Evolutionary conservation across 2,113 vertebrate species (phyloP).

Genomic region (Podarcis cretensis): DNA sequence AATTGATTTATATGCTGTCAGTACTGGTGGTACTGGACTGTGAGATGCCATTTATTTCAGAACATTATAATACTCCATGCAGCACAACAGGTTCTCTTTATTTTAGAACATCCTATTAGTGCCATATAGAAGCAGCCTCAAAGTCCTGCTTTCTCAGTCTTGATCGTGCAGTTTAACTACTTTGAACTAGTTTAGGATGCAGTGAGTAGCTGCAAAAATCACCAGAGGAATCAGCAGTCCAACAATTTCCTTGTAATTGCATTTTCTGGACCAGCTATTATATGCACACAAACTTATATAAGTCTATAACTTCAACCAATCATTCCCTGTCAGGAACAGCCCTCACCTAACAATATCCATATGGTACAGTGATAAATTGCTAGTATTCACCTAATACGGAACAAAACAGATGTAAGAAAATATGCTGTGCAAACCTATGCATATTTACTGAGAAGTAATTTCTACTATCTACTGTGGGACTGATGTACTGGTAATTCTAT

Average conservation of each 20-base stretch:
- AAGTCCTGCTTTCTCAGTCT: background rate
- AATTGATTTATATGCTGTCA: background rate
- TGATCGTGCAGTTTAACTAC: background rate
- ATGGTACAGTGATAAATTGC: background rate
- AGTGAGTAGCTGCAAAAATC: background rate
- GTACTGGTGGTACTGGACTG: background rate
- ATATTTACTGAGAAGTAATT: background rate
- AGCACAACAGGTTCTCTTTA: background rate
- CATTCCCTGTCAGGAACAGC: constrained; percentile 24
- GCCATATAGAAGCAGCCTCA: background rate
- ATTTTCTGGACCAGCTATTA: constrained; percentile 50
- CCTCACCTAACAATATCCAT: background rate
- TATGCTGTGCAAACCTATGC: background rate
- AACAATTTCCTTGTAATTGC: constrained; percentile 30
- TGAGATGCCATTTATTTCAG: background rate
- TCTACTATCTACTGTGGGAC: background rate
- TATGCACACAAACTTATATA: constrained; percentile 43
- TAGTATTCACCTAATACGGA: background rate
- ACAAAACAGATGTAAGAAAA: constrained; percentile 6
- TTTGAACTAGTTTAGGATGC: background rate
- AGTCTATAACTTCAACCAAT: constrained; percentile 58
- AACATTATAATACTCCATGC: background rate
- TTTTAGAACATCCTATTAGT: background rate
- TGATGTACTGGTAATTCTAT: background rate
- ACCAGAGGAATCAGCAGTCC: constrained; percentile 35